Evolutionary conservation across 2,797 vertebrate genomes (phyloP).

Genomic region (Dermochelys coriacea): DNA sequence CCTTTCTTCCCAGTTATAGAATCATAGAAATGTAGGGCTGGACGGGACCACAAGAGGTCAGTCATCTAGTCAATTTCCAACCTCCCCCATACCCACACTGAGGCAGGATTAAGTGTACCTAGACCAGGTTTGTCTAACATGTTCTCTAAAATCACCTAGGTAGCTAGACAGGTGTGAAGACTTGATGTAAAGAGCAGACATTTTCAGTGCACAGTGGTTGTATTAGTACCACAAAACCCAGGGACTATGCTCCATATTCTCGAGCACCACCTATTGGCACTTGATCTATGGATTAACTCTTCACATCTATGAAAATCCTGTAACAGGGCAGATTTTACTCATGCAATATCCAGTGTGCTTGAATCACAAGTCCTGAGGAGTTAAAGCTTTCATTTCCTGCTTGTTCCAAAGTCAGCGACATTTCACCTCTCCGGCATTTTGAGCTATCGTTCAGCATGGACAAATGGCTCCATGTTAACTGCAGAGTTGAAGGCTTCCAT

Average conservation of each 20-base stretch:
- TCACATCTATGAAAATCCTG: no score
- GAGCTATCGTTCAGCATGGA: neutral
- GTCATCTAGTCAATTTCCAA: neutral
- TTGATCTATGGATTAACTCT: no score
- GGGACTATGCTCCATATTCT: neutral
- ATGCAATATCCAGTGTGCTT: no score
- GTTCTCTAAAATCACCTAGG: neutral
- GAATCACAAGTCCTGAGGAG: neutral
- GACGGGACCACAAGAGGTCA: neutral
- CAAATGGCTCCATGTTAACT: neutral
- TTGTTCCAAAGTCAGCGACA: neutral
- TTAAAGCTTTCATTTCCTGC: neutral
- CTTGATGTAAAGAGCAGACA: neutral
- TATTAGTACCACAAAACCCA: neutral
- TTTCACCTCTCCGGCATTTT: neutral
- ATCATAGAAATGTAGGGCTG: neutral
- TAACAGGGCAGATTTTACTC: no score
- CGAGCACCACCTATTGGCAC: no score
- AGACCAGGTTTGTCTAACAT: neutral
- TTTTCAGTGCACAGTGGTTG: neutral
- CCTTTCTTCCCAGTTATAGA: constrained; percentile 20
- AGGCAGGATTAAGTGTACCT: neutral
- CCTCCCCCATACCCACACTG: neutral
- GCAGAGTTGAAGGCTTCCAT: neutral
- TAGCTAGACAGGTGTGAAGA: no score